A percentile compares a stretch with the other conserved stretches of the same genome.
phyloP scores from a whole-genome alignment of 37 sponge, comb jelly and placozoan genomes.

The Chondrilla cf. caribensis region DNA sequence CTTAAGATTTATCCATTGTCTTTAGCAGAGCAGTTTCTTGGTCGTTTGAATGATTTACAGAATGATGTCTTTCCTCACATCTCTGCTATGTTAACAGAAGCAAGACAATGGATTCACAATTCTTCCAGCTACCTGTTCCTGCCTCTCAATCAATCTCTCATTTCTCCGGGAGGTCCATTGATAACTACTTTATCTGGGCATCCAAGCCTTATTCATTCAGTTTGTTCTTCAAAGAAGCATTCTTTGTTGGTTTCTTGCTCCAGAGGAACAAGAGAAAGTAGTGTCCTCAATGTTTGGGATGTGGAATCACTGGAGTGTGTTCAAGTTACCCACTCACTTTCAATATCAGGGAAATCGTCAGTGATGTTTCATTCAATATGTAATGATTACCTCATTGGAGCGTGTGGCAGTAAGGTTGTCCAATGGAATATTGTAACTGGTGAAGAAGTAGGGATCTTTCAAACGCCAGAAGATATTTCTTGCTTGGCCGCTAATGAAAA shows the following conservation, averaged over 20 bases:
- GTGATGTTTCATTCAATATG: background rate
- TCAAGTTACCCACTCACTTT: slow-evolving; percentile 28
- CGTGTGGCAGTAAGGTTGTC: background rate
- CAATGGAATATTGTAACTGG: slow-evolving; percentile 36
- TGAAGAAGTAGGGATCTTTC: background rate
- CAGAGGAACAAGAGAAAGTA: background rate
- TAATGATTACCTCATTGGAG: background rate
- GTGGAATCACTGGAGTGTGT: slow-evolving; percentile 25
- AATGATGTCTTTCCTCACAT: background rate
- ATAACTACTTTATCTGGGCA: slow-evolving; percentile 57
- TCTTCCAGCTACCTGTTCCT: background rate
- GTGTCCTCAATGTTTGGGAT: slow-evolving; percentile 54
- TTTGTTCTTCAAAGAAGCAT: background rate
- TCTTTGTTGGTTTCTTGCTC: slow-evolving; percentile 40
- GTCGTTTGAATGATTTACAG: slow-evolving; percentile 28
- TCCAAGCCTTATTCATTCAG: slow-evolving; percentile 22
- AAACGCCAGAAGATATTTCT: background rate
- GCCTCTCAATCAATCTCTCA: slow-evolving; percentile 47
- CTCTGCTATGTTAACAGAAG: slow-evolving; percentile 1
- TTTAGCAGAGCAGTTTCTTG: slow-evolving; percentile 49
- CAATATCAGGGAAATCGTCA: background rate
- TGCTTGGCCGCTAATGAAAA: background rate
- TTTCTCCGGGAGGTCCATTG: slow-evolving; percentile 59
- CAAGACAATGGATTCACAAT: slow-evolving; percentile 17
- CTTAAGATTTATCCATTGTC: slow-evolving; percentile 21